Conservation (phyloP, 2,888 invertebrate genomes). For the Eristalinus aeneus region DNA sequence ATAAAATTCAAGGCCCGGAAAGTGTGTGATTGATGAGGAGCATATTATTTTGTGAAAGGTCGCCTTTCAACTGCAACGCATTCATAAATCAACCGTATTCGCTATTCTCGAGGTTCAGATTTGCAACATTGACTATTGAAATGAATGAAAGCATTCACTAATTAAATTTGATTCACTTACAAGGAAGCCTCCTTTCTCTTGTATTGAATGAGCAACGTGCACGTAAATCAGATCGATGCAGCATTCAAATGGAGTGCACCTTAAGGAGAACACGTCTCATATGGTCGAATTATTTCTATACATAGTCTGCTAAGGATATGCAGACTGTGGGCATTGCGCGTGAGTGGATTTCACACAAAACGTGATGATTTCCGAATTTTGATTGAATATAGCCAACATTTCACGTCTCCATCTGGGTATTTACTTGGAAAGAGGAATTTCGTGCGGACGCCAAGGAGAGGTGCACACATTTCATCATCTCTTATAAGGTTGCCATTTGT, state of each 20-base stretch:
- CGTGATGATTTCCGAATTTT: background rate
- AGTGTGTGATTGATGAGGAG: background rate
- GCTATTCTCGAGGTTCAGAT: background rate
- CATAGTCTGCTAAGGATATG: background rate
- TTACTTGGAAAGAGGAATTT: background rate
- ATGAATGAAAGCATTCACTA: background rate
- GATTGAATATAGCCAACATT: background rate
- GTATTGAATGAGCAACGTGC: background rate
- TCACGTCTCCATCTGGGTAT: background rate
- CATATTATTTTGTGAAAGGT: background rate
- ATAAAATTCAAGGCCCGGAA: background rate
- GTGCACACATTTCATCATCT: background rate
- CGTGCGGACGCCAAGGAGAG: no score
- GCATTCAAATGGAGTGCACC: background rate
- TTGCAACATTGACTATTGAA: background rate
- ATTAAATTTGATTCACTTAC: background rate
- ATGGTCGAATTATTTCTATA: background rate
- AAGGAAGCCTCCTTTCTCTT: background rate
- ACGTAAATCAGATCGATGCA: background rate
- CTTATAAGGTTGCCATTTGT: background rate
- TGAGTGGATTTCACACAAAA: background rate
- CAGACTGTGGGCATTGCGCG: background rate
- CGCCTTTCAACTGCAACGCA: background rate
- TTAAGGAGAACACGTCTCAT: background rate
- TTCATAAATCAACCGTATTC: background rate